Percentiles rank a stretch among this genome's conserved stretches.
Evolutionary conservation across 2,888 invertebrate genomes (phyloP).

Genomic region (Nephrotoma flavescens): DNA sequence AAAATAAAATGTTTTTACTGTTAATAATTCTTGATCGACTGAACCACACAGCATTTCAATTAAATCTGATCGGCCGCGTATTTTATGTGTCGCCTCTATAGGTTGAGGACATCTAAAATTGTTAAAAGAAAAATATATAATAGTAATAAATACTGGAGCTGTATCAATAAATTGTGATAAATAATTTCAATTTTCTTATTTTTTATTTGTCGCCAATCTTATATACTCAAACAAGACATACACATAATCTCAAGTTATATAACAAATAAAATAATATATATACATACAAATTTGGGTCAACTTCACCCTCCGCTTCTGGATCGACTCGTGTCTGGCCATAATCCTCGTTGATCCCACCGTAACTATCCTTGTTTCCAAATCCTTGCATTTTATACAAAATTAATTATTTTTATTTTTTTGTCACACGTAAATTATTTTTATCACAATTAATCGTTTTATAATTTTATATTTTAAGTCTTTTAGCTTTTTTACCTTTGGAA

Average conservation of each 20-base stretch:
- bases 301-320: constrained; percentile 71
- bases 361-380: constrained; percentile 10
- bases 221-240: background rate
- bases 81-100: constrained; percentile 80
- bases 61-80: constrained; percentile 71
- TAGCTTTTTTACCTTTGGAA: background rate
- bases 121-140: background rate
- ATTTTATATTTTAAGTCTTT: background rate
- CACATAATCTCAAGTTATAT: background rate
- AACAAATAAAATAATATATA: background rate
- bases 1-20: constrained; percentile 96
- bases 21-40: constrained; percentile 80
- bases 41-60: constrained; percentile 69
- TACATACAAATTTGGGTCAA: constrained; percentile 60
- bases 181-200: background rate
- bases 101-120: constrained; percentile 59
- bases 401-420: background rate
- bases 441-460: background rate
- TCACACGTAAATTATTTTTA: background rate
- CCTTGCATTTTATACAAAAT: constrained; percentile 15
- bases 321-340: constrained; percentile 39
- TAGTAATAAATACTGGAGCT: background rate
- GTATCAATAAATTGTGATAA: background rate
- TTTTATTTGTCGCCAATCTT: background rate
- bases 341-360: constrained; percentile 2